These are phyloP conservation scores for Zaprionus lineosus DNA, from an alignment of 2,888 invertebrate genomes.

Conservation along the genomic window DNA sequence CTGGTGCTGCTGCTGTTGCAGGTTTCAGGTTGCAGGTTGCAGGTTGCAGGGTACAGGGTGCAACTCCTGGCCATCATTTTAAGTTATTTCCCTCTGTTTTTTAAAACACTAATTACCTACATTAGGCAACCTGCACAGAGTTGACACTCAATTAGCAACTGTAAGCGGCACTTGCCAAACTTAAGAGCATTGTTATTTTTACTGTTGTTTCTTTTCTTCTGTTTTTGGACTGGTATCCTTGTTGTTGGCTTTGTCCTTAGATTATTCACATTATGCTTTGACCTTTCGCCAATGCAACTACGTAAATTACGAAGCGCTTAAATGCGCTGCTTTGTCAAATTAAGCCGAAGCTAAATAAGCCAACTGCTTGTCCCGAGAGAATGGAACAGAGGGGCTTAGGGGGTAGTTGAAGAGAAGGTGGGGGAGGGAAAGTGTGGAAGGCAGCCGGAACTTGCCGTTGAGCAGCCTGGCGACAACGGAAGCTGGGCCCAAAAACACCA, in stretches of 20 bases:
- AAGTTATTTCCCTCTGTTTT: constrained; percentile 18
- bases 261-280: constrained; percentile 60
- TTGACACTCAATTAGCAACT: constrained; percentile 73
- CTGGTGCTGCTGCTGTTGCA: constrained; percentile 1
- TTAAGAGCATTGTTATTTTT: constrained; percentile 28
- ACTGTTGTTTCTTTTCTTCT: constrained; percentile 9
- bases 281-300: constrained; percentile 49
- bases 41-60: no score
- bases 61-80: constrained; percentile 29
- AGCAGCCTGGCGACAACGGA: constrained; percentile 58
- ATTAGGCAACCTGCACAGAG: constrained; percentile 71
- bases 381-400: neutral
- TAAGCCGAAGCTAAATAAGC: constrained; percentile 69
- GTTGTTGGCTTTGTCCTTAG: constrained; percentile 22
- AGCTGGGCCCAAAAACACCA: constrained; percentile 40
- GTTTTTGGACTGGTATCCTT: constrained; percentile 15
- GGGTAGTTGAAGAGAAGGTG: neutral
- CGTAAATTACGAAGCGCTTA: constrained; percentile 52
- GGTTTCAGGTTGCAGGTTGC: neutral
- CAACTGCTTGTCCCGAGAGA: constrained; percentile 21
- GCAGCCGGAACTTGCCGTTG: constrained; percentile 40
- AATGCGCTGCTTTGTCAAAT: constrained; percentile 66
- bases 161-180: constrained; percentile 49
- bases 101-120: constrained; percentile 65
- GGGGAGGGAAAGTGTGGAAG: neutral